Evolutionary conservation across 2,113 vertebrate species (phyloP), one percentile per base, ranked within the genome.

Genomic region (Leuciscus idus): DNA sequence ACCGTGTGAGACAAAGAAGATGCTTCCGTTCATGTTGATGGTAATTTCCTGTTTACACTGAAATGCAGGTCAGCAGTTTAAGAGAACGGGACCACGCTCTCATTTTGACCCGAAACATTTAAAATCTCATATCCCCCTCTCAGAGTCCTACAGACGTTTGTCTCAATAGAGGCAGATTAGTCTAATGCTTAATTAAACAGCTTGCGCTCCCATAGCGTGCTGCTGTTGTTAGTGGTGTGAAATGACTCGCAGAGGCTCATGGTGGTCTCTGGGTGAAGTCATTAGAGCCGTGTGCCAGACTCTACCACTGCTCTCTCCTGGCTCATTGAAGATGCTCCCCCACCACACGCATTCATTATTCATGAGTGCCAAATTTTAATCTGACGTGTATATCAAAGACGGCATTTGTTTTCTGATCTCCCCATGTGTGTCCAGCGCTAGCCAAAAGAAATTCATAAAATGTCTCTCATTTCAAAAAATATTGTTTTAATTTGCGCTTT

Each of bases 41-140:
- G 82, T 87, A 86, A 92, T 91, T 93, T 96, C 94, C 94, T 96
- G 94, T 95, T 95, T 95, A 92, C 92, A 89, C 91, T 91, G 89
- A 89, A 92, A 90, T 93, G 89, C 90, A 85, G 90, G 91, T 93
- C 93, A 92, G 88, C 83, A 91, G 87, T 76, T 57, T 28, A 62
- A 85, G 88, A 87, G 83, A 85, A 85, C 86, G 78, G 66, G 43
- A 68, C 26, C 43, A 52, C 15, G 48, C n/a, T 77, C 48, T 43
- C 33, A 61, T 84, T 43, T 84, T 30, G 17, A 77, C 9, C 33
- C 59, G 23, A 80, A 74, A 43, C 17, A 84, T 28, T 76, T 64
- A 28, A 57, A 19, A 83, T 19, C n/a, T 57, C 26, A 19, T n/a
- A 17, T 59, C 21, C 50, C 21, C 50, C 36, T 39, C 70, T 75